Base-by-base conservation (phyloP, 2,797 vertebrate species). In the Girardinus metallicus region DNA sequence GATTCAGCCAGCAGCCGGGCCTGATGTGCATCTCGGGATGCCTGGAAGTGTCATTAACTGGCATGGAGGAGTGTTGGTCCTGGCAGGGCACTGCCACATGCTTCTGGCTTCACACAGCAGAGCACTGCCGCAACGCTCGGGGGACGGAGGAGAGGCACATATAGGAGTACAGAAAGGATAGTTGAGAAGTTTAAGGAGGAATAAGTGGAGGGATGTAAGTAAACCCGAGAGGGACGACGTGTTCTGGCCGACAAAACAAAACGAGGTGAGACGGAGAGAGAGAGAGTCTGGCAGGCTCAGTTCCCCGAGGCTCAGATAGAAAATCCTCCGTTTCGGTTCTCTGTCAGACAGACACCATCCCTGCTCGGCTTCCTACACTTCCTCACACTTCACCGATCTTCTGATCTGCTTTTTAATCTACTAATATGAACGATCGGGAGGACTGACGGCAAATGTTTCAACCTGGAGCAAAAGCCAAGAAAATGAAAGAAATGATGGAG, bases 1-100 rank as follows among this genome's bases (percentile, higher is more conserved):
- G 93, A 92, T 82, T 91, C 91, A 91, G 91, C 88, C 77, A 2
- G 74, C 74, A 53, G 18, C 77, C 79, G 74, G 53, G 83, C 64
- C 80, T 71, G 85, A 88, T 74, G 83, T 81, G 88, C 83, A 49
- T 68, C n/a, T 39, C 46, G 80, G 88, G 82, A 84, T 64, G 76
- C 74, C 76, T 80, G 15, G 2, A 23, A 83, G 84, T 84, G 89
- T 89, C 88, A 85, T 84, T 90, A 90, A 91, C 34, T 85, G 86
- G 86, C 83, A 62, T 9, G 81, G 86, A 79, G 8, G 81, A 81
- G 72, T 68, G 83, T 62, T 39, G 75, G 86, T 53, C 13, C 1
- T 80, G 89, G 84, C 84, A 71, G 81, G 79, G 57, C 81, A 1
- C 78, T 76, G 85, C 80, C 86, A 77, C 82, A 76, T 31, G 73